Percentiles rank a stretch among this genome's conserved stretches.
phyloP scores from a whole-genome alignment of 2,888 invertebrate genomes.

The Tromatobia lineatoria region DNA sequence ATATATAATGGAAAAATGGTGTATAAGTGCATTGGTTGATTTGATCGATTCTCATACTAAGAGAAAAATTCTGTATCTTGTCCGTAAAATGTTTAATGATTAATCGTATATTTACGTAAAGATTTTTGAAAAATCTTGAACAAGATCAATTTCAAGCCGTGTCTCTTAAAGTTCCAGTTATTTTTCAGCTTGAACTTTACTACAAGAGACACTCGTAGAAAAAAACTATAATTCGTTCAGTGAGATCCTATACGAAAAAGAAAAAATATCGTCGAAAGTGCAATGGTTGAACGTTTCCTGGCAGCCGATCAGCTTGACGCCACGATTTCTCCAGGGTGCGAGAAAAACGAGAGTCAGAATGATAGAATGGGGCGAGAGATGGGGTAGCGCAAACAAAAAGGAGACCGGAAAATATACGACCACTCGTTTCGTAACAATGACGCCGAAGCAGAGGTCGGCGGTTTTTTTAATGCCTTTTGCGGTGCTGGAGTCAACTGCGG shows the following conservation, averaged over 20 bases:
- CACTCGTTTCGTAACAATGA: slow-evolving; percentile 60
- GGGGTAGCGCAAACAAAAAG: slow-evolving; percentile 23
- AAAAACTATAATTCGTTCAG: slow-evolving; percentile 46
- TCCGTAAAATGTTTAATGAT: too few species aligned
- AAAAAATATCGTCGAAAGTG: slow-evolving; percentile 50
- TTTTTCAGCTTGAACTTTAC: background rate
- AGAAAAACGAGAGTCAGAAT: slow-evolving; percentile 42
- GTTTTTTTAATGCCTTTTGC: slow-evolving; percentile 20
- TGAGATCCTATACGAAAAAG: slow-evolving; percentile 29
- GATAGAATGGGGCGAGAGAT: slow-evolving; percentile 32
- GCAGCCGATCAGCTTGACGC: slow-evolving; percentile 53
- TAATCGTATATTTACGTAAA: too few species aligned
- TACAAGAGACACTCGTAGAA: background rate
- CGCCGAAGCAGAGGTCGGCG: slow-evolving; percentile 11
- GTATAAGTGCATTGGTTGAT: too few species aligned
- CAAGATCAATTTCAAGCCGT: too few species aligned
- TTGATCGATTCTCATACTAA: too few species aligned
- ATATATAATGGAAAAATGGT: too few species aligned
- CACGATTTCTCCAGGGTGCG: slow-evolving; percentile 42
- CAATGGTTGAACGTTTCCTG: slow-evolving; percentile 43
- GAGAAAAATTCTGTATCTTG: too few species aligned
- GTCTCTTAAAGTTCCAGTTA: background rate
- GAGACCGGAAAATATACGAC: slow-evolving; percentile 38
- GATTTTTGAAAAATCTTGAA: background rate
- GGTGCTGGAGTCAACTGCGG: slow-evolving; percentile 34